These are phyloP conservation scores for Agrochola litura DNA, from an alignment of 2,888 invertebrate species.

Conservation along the genomic window DNA sequence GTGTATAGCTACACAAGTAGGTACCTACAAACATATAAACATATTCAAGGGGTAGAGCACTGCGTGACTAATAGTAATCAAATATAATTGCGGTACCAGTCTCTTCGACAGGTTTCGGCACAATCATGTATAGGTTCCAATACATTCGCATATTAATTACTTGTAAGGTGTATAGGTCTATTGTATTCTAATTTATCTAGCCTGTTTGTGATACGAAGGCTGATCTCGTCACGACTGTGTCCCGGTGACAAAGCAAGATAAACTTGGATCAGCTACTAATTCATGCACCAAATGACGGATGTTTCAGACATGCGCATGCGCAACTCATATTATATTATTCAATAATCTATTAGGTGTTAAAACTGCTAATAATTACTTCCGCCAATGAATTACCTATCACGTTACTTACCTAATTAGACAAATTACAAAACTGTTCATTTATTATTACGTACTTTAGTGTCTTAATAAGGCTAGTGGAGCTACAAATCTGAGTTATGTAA, in stretches of 20 bases:
- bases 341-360: conserved; percentile 46
- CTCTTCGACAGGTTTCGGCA: conserved; percentile 57
- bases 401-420: conserved; percentile 44
- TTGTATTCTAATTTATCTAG: conserved; percentile 89
- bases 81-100: conserved; percentile 33
- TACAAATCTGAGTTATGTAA: conserved; percentile 47
- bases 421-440: conserved; percentile 40
- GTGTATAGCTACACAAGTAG: not conserved
- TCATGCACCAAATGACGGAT: conserved; percentile 37
- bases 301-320: conserved; percentile 4
- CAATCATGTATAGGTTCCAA: conserved; percentile 50
- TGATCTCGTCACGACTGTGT: conserved; percentile 83
- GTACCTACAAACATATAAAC: not conserved
- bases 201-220: conserved; percentile 83
- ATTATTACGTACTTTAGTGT: conserved; percentile 31
- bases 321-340: conserved; percentile 46
- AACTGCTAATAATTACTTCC: conserved; percentile 42
- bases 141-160: conserved; percentile 83
- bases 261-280: conserved; percentile 56
- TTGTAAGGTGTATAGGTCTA: conserved; percentile 81
- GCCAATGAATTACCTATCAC: conserved; percentile 33
- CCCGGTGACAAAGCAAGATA: conserved; percentile 77
- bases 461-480: conserved; percentile 15
- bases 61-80: conserved; percentile 23
- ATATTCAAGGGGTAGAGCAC: conserved; percentile 14